Evolutionary conservation across 2,113 vertebrate species (phyloP).

Genomic region (Labrus mixtus): DNA sequence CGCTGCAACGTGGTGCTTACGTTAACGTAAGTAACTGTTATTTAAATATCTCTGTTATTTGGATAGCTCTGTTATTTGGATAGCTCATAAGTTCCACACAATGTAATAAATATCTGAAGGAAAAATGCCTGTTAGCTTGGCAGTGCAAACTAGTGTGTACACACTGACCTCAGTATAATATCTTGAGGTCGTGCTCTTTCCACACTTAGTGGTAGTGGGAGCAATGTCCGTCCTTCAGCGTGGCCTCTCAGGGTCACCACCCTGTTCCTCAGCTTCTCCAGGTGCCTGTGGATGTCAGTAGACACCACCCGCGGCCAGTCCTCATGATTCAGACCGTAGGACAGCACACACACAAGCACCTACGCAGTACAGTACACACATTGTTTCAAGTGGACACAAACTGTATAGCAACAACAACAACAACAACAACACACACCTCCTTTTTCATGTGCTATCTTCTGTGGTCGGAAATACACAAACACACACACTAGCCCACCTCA

Average conservation of each 20-base stretch:
- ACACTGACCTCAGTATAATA: constrained; percentile 56
- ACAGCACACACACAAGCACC: constrained; percentile 76
- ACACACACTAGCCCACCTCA: constrained; percentile 72
- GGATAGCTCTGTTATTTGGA: no score
- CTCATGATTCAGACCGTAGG: constrained; percentile 77
- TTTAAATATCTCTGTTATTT: no score
- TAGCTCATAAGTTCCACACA: no score
- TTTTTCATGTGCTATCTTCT: neutral
- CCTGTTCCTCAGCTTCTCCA: constrained; percentile 77
- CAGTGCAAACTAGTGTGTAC: no score
- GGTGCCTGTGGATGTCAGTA: constrained; percentile 75
- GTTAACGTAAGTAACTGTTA: no score
- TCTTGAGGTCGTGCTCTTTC: constrained; percentile 58
- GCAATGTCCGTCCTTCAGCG: constrained; percentile 73
- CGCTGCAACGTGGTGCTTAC: no score
- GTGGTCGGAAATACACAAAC: neutral
- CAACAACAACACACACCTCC: no score
- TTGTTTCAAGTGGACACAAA: neutral
- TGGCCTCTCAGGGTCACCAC: constrained; percentile 75
- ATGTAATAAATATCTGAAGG: no score
- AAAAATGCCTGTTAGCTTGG: no score
- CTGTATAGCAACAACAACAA: neutral
- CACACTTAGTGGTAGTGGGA: constrained; percentile 67
- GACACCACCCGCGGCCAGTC: constrained; percentile 77
- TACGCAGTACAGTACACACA: constrained; percentile 28